phyloP scores from a whole-genome alignment of 2,888 invertebrate genomes.

The Tetramorium bicarinatum region DNA sequence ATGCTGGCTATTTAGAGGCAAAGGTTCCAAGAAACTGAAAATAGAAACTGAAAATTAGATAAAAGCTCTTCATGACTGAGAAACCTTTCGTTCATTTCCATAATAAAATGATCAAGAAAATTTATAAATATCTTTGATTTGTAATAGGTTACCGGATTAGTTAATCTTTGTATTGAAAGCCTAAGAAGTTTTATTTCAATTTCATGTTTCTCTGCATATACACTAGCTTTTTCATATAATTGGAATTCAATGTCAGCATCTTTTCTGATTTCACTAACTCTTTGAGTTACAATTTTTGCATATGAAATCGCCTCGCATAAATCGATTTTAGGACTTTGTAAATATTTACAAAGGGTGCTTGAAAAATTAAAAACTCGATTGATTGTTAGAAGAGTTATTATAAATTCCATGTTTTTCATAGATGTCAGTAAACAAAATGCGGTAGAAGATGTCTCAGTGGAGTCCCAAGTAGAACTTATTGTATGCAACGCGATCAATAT shows the following conservation, averaged over 20 bases:
- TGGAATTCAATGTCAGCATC: conserved; percentile 5
- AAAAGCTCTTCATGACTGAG: conserved; percentile 9
- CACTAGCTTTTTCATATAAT: conserved; percentile 17
- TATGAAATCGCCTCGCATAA: neutral
- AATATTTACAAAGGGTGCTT: conserved; percentile 16
- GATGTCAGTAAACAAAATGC: conserved; percentile 2
- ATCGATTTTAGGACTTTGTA: conserved; percentile 11
- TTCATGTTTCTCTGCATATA: conserved; percentile 8
- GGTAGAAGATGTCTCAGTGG: conserved; percentile 9
- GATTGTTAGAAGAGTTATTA: conserved; percentile 14
- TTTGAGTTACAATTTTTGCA: conserved; percentile 17
- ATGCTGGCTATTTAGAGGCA: neutral
- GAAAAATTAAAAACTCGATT: conserved; percentile 9
- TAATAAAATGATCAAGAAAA: conserved; percentile 18
- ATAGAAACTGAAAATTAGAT: conserved; percentile 22
- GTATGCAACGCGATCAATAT: neutral
- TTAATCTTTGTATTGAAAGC: neutral
- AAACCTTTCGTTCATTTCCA: conserved; percentile 12
- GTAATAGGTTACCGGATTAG: neutral
- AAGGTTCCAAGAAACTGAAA: too few relatives aligned
- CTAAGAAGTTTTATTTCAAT: conserved; percentile 14
- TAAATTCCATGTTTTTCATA: conserved; percentile 1
- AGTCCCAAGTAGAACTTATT: conserved; percentile 20
- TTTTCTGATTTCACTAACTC: conserved; percentile 13
- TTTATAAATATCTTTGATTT: conserved; percentile 24